Evolutionary conservation across 2,888 invertebrate genomes (phyloP), one percentile per base, ranked within the genome.

Genomic region (Synergus itoensis): DNA sequence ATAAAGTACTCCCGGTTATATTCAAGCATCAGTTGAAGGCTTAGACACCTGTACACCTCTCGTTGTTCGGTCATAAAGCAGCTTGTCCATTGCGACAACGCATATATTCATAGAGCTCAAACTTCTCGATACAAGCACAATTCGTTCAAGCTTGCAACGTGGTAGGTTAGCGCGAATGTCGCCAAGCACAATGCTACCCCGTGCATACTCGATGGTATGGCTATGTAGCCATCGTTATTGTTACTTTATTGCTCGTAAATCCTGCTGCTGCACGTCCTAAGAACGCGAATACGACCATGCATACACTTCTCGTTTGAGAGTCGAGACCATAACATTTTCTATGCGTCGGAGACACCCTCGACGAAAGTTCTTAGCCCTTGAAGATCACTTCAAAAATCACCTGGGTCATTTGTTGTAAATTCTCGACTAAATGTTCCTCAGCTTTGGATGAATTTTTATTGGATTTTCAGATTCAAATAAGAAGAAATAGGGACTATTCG

Each of bases 191-290:
- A 28, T 73, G 48, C 48, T 28, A 28, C 48, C 53, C 48, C 36
- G 45, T 18, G 48, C 36, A 16, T 45, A 21, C 43, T 41, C 69
- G 77, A 62, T 65, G 76, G 62, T 45, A 77, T 75, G 67, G 76
- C 78, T 75, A 80, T 80, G 77, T 78, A 80, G 78, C 69, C 76
- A 75, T 82, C 81, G 80, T 82, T 82, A 80, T 80, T 82, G 81
- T 78, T 82, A 82, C 81, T 82, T 82, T 82, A 82, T 82, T 80
- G 81, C 78, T 82, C 81, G 81, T 82, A 82, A 82, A 82, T 80
- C 78, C 75, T 77, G 53, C 77, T 78, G 77, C 73, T 78, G 80
- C 78, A 69, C 77, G 78, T 65, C 78, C 77, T 75, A 62, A 65
- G 65, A 75, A 75, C 80, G 75, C 64, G 79, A 67, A 76, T 76